Evolutionary conservation across 2,797 vertebrate genomes (phyloP).

Genomic region (Etheostoma perlongum): DNA sequence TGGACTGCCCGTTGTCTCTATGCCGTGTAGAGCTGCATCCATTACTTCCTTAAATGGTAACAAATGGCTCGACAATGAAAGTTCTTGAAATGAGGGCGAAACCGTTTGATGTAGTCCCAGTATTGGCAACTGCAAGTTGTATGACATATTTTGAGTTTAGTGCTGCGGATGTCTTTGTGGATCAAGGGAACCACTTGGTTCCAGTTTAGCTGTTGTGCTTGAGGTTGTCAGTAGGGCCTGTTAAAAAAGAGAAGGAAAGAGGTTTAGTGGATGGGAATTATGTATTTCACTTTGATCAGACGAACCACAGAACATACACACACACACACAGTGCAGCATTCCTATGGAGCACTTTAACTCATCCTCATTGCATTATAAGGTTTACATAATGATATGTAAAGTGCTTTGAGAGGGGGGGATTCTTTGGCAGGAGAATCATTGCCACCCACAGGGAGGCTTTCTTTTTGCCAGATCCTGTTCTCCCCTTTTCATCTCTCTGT

Average conservation of each 20-base stretch:
- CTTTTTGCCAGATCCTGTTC: conserved; percentile 55
- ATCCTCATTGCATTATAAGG: conserved; percentile 75
- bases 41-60: conserved; percentile 67
- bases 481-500: conserved; percentile 28
- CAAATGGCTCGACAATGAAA: conserved; percentile 53
- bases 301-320: conserved; percentile 68
- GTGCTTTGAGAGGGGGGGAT: conserved; percentile 69
- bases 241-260: conserved; percentile 51
- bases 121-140: conserved; percentile 68
- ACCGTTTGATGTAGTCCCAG: conserved; percentile 67
- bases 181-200: conserved; percentile 74
- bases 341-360: conserved; percentile 71
- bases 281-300: conserved; percentile 79
- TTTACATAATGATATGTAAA: conserved; percentile 81
- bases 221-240: conserved; percentile 69
- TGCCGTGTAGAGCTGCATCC: background rate
- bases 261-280: conserved; percentile 72
- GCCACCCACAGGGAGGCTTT: conserved; percentile 75
- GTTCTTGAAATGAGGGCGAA: conserved; percentile 43
- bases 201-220: conserved; percentile 70
- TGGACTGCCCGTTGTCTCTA: conserved; percentile 8
- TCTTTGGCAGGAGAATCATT: conserved; percentile 73
- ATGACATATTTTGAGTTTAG: conserved; percentile 70
- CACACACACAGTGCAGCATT: conserved; percentile 59
- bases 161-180: conserved; percentile 63